These are phyloP conservation scores for Polyploca ridens DNA, from an alignment of 2,888 invertebrate species.

Conservation along the genomic window DNA sequence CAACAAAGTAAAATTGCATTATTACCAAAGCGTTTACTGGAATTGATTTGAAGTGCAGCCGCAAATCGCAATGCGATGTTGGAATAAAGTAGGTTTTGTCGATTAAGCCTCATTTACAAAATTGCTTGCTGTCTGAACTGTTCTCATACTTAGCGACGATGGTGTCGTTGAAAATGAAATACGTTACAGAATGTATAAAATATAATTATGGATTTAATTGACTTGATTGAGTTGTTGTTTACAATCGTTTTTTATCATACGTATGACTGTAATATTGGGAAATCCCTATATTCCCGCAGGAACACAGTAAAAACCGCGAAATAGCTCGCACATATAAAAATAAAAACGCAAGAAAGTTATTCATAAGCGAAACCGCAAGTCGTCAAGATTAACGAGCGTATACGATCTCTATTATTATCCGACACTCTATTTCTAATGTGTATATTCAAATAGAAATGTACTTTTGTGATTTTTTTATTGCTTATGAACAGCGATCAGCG, in stretches of 20 bases:
- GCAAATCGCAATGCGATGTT: slow-evolving; percentile 21
- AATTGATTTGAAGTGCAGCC: slow-evolving; percentile 17
- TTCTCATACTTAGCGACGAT: background rate
- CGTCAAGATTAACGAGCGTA: slow-evolving; percentile 9
- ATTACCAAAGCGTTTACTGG: slow-evolving; percentile 17
- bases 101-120: slow-evolving; percentile 30
- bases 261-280: too few species aligned
- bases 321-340: background rate
- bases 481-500: background rate
- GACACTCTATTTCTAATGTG: background rate
- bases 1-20: slow-evolving; percentile 5
- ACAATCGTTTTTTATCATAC: too few species aligned
- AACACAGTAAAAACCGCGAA: slow-evolving; percentile 22
- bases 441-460: background rate
- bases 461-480: background rate
- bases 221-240: too few species aligned
- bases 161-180: background rate
- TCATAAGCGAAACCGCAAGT: slow-evolving; percentile 8
- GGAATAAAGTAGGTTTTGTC: slow-evolving; percentile 30
- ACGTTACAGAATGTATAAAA: too few species aligned
- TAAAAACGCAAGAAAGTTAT: slow-evolving; percentile 1
- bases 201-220: too few species aligned
- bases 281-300: background rate
- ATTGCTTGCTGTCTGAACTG: slow-evolving; percentile 22
- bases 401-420: slow-evolving; percentile 15